A percentile compares a stretch with the other conserved stretches of the same genome.
Evolutionary conservation across 2,797 vertebrate genomes (phyloP).

Genomic region (Acipenser ruthenus): DNA sequence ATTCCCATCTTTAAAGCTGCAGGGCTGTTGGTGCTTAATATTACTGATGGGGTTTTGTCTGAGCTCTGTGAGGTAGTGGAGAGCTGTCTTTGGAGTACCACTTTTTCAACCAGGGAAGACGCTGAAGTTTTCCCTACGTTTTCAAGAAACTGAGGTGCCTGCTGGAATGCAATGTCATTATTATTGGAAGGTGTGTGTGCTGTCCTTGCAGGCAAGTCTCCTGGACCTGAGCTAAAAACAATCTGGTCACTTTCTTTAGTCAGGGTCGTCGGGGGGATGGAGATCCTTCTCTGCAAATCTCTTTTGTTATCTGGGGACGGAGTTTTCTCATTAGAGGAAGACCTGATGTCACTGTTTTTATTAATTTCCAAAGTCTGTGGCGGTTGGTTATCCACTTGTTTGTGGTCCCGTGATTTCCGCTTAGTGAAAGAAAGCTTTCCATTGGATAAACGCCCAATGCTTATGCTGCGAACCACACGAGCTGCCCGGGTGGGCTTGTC

Average conservation of each 20-base stretch:
- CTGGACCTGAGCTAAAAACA: constrained; percentile 27
- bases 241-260: constrained; percentile 45
- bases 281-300: not conserved
- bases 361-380: not conserved
- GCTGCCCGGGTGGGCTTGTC: constrained; percentile 56
- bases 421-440: constrained; percentile 53
- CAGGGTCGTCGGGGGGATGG: constrained; percentile 9
- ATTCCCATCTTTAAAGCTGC: constrained; percentile 77
- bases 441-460: constrained; percentile 52
- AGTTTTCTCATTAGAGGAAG: constrained; percentile 6
- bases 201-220: constrained; percentile 9
- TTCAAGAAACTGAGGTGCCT: constrained; percentile 3
- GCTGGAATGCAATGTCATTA: constrained; percentile 16
- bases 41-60: constrained; percentile 40
- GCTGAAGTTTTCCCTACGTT: not conserved
- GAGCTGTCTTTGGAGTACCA: constrained; percentile 23
- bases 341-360: constrained; percentile 17
- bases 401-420: constrained; percentile 38
- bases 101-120: constrained; percentile 20
- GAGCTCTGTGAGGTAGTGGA: constrained; percentile 25
- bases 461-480: constrained; percentile 51
- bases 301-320: constrained; percentile 5
- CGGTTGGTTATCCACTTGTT: constrained; percentile 19
- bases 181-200: constrained; percentile 13
- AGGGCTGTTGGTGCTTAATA: constrained; percentile 79